Percentiles rank a stretch among this genome's conserved stretches.
Conservation (phyloP, 1,140 invertebrate genomes). For the Brachionus koreanus region DNA sequence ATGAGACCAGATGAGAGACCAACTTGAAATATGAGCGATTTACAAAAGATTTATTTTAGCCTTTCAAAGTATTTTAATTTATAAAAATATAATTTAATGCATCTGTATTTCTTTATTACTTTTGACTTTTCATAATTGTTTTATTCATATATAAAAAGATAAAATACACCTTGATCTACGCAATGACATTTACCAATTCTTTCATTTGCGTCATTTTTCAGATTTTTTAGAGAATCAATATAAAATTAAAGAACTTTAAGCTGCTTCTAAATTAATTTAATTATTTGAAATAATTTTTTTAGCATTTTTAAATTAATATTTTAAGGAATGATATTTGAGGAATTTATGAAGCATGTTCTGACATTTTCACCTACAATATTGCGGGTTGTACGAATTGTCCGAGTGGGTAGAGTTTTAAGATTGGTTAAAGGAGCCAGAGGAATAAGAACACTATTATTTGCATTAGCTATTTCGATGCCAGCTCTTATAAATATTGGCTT, state of each 20-base stretch:
- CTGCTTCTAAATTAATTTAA: too few species aligned
- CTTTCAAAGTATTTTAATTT: too few species aligned
- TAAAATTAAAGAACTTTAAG: background rate
- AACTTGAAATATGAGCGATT: too few species aligned
- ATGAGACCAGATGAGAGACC: too few species aligned
- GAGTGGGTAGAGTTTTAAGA: conserved; percentile 90
- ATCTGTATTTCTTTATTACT: too few species aligned
- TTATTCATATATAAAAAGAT: too few species aligned
- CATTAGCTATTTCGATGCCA: conserved; percentile 92
- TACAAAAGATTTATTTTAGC: too few species aligned
- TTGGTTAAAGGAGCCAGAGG: conserved; percentile 95
- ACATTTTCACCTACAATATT: conserved; percentile 86
- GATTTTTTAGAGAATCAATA: background rate
- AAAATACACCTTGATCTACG: too few species aligned
- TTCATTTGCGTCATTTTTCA: background rate
- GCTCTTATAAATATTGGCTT: conserved; percentile 97
- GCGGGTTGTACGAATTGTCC: conserved; percentile 91
- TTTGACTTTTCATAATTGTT: too few species aligned
- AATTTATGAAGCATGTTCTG: conserved; percentile 94
- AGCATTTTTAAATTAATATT: conserved; percentile 48
- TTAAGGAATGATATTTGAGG: conserved; percentile 84
- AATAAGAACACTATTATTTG: conserved; percentile 90
- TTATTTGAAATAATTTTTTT: background rate
- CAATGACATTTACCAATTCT: too few species aligned
- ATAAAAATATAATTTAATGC: too few species aligned